Evolutionary conservation across 2,797 vertebrate genomes (phyloP), one percentile per base, ranked within the genome.

Genomic region (Alexandromys oeconomus): DNA sequence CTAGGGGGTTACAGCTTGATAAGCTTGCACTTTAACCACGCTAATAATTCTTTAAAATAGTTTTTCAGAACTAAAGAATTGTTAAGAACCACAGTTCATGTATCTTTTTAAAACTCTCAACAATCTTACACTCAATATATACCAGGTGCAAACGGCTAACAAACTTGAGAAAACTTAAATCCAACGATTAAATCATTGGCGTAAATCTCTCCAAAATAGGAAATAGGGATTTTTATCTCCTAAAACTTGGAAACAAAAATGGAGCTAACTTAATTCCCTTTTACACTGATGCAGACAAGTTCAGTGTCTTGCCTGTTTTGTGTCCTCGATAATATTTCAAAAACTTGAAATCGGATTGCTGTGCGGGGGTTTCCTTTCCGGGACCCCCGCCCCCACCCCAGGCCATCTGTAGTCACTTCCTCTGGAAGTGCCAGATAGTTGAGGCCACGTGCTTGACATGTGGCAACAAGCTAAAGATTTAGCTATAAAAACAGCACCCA

Each of bases 401-500:
- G 61, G 61, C 57, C 73, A 84, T 51, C 93, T 21, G 89, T 13
- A 76, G 71, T 98, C 98, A 98, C 98, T 98, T 95, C 98, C 98
- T 95, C 46, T 54, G 63, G 76, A 91, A 88, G 63, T 51, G 92
- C 89, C 69, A 91, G 71, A 40, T 48, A 63, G 81, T 94, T 80
- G 86, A 89, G 23, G 81, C 84, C 88, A 91, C 85, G 93, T 92
- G 95, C 95, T 63, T 81, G 87, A 87, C 97, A 96, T 89, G 92
- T 93, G 91, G 80, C 81, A 84, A 43, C 63, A 74, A 73, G 88
- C 76, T 96, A 31, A 98, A 37, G 98, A 98, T 98, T 98, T 85
- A 92, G 54, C 96, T 84, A 59, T 91, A 89, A 85, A 95, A 91
- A 63, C 95, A 89, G 93, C 82, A 92, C 23, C 86, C 82, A 46